phyloP scores from a whole-genome alignment of 23 tunicate species.

The Halocynthia roretzi region DNA sequence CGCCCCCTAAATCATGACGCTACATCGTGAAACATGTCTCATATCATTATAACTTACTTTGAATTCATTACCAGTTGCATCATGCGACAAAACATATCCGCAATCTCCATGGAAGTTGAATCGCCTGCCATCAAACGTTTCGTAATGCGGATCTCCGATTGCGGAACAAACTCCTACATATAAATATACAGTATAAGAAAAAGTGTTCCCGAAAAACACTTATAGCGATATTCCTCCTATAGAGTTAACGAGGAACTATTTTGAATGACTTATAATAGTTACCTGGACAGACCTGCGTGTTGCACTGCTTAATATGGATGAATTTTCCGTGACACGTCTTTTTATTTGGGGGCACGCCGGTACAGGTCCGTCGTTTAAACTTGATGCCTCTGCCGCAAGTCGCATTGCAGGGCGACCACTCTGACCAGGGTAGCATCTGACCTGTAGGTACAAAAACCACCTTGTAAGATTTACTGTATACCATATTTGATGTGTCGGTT shows the following conservation, averaged over 20 bases:
- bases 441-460: conserved; percentile 29
- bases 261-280: neutral
- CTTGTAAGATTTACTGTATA: too few species aligned
- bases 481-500: too few species aligned
- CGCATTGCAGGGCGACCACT: conserved; percentile 71
- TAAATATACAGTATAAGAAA: neutral
- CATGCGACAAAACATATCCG: conserved; percentile 71
- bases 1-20: too few species aligned
- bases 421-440: conserved; percentile 68
- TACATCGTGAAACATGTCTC: too few species aligned
- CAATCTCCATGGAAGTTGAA: conserved; percentile 93
- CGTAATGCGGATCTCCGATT: conserved; percentile 85
- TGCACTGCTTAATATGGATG: conserved; percentile 32
- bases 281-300: conserved; percentile 80
- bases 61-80: conserved; percentile 64
- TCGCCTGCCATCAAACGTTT: conserved; percentile 71
- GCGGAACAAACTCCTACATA: conserved; percentile 81
- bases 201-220: neutral
- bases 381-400: conserved; percentile 67
- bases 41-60: too few species aligned
- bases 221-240: neutral
- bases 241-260: neutral
- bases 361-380: conserved; percentile 57
- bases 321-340: conserved; percentile 88
- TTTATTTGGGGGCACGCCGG: conserved; percentile 75